These are phyloP conservation scores for Macaria liturata DNA, from an alignment of 2,888 invertebrate genomes.

Conservation along the genomic window DNA sequence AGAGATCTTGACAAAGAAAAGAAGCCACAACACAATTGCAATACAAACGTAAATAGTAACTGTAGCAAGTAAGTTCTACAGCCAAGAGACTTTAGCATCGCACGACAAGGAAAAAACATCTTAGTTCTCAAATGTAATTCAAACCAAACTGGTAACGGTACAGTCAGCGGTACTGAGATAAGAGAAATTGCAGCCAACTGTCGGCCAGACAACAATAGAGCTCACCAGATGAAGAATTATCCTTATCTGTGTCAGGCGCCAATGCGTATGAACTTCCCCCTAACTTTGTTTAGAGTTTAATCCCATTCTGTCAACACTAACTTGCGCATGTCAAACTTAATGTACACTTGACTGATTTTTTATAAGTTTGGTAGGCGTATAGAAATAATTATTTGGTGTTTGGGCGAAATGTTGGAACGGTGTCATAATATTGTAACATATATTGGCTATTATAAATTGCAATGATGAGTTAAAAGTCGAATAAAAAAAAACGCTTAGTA, in stretches of 20 bases:
- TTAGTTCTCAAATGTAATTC: slow-evolving; percentile 8
- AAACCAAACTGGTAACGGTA: slow-evolving; percentile 14
- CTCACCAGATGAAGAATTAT: slow-evolving; percentile 27
- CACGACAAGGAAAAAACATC: neutral
- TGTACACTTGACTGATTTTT: slow-evolving; percentile 1
- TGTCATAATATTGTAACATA: too few relatives aligned
- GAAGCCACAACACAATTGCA: too few relatives aligned
- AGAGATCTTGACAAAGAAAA: too few relatives aligned
- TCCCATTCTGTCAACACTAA: slow-evolving; percentile 12
- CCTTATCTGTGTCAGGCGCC: slow-evolving; percentile 25
- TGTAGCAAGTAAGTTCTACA: too few relatives aligned
- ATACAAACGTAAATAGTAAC: too few relatives aligned
- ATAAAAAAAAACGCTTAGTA: too few relatives aligned
- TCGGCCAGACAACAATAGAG: slow-evolving; percentile 27
- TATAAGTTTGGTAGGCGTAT: neutral
- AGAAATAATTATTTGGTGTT: neutral
- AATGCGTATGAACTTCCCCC: slow-evolving; percentile 25
- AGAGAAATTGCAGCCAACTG: slow-evolving; percentile 24
- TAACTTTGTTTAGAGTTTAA: slow-evolving; percentile 26
- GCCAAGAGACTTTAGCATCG: too few relatives aligned
- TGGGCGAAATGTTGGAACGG: too few relatives aligned
- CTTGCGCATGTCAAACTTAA: slow-evolving; percentile 7
- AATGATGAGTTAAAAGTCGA: too few relatives aligned
- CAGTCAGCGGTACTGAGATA: slow-evolving; percentile 16
- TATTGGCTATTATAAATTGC: too few relatives aligned